Base-by-base conservation (phyloP, 92 coral and sea anemone genomes). In the Metridium senile region DNA sequence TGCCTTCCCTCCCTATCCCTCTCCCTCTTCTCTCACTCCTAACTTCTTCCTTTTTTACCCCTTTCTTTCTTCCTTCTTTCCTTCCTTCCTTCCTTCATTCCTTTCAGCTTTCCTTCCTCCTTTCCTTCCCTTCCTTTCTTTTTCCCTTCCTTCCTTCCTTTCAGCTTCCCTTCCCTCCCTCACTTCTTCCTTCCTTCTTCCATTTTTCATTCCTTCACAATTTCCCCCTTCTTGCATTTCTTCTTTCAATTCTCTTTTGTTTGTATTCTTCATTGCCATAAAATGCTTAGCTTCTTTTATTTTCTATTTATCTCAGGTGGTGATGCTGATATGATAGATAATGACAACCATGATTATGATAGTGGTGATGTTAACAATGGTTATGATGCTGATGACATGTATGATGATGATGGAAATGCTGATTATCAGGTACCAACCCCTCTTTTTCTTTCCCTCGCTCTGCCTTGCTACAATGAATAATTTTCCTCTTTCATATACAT, bases 361-460 rank as follows among this genome's bases (percentile, higher is more conserved):
- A 61, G 58, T n/a, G 23, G 31, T 72, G 76, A 72, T 49, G 47
- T 25, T 32, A 28, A 72, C 29, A 46, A 72, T 71, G 63, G 26
- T 21, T 58, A 56, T 56, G 75, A 70, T 70, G 76, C 22, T 32
- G 52, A 19, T 63, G 69, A 63, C 69, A 63, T 63, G 69, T 63
- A 29, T 63, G 69, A 63, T 63, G 69, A 63, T 72, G 49, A 11
- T 25, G 66, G 31, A 11, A 34, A 9, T 56, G 76, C 28, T n/a
- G 66, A 53, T 23, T 39, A 53, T 49, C 76, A 72, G 76, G 76
- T 72, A 56, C 35, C 1, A 66, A 59, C 22, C 26, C 9, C 1
- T 22, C 26, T 26, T 19, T 59, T 2, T 9, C 25, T n/a, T n/a
- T n/a, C n/a, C n/a, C n/a, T n/a, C n/a, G n/a, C n/a, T n/a, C n/a